Base-by-base conservation (phyloP, 2,888 invertebrate species). In the Fragum sueziense region DNA sequence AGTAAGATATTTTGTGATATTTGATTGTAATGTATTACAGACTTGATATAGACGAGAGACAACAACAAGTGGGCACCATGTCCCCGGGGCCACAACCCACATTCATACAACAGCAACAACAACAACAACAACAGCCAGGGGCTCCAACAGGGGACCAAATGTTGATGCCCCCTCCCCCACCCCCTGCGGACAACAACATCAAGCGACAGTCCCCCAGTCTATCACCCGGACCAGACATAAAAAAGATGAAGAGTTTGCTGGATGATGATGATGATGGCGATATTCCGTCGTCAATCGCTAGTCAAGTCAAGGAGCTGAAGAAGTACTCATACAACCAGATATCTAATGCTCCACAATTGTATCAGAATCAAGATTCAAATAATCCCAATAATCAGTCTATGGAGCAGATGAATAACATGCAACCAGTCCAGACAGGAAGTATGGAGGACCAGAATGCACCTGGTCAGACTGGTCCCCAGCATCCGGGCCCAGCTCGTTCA, bases 251-350 rank as follows among this genome's bases (percentile, higher is more conserved):
- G 77, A 74, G 74, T 72, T 74, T 68, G 6, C 81, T 68, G 59
- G 82, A 79, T n/a, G 79, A 81, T 20, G 86, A 86, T 41, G 86
- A 86, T 54, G 88, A 88, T 34, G 76, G 74, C 0, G 85, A 86
- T n/a, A 71, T 82, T 7, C 81, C 84, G 25, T 83, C 86, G 9
- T 81, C 84, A n/a, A 77, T 86, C 62, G 81, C 75, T 22, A 80
- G 74, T 27, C 86, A 79, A 68, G 81, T 78, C 1, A 81, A 83
- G 70, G 86, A 85, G 54, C 74, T 84, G 41, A 84, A 82, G 75
- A 88, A 86, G 59, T 88, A 82, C 57, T 86, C 86, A 11, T 87
- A 80, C 71, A 88, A 87, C 67, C 87, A 87, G 76, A 85, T 85
- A 69, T 87, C 87, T 17, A 85, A 81, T 47, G 75, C 81, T 11